Evolutionary conservation across 2,888 invertebrate species (phyloP).

Genomic region (Drepana falcataria): DNA sequence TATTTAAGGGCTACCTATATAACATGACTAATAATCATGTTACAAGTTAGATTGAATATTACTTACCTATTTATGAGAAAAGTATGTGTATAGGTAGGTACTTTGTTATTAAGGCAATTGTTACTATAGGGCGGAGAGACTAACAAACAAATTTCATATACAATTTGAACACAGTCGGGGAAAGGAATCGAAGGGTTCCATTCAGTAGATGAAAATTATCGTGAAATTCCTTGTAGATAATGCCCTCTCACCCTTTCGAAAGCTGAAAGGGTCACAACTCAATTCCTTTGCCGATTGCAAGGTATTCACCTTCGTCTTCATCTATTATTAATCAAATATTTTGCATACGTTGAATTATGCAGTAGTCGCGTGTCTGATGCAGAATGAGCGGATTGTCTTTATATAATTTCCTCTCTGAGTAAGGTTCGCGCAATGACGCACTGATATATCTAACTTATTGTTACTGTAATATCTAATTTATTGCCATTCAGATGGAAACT

Average conservation of each 20-base stretch:
- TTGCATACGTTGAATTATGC: conserved; percentile 70
- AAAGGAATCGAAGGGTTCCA: conserved; percentile 13
- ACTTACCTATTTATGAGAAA: no score
- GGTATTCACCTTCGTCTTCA: conserved; percentile 56
- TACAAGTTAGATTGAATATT: no score
- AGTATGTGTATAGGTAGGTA: no score
- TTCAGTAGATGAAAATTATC: conserved; percentile 33
- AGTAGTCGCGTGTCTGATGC: conserved; percentile 47
- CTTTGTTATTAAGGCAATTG: no score
- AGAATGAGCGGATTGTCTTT: conserved; percentile 59
- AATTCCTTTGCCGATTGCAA: conserved; percentile 47
- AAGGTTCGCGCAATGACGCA: conserved; percentile 29
- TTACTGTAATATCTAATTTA: conserved; percentile 25
- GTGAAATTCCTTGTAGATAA: conserved; percentile 45
- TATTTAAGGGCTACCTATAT: no score
- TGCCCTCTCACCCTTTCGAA: conserved; percentile 40
- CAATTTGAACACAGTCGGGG: background rate
- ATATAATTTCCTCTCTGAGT: conserved; percentile 56
- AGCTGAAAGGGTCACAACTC: conserved; percentile 51
- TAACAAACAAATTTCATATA: no score
- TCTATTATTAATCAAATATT: conserved; percentile 65
- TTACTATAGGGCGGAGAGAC: no score
- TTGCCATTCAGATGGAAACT: conserved; percentile 40
- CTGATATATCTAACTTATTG: no score
- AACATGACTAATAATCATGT: no score